Base-by-base conservation (phyloP, 2,888 invertebrate genomes). In the Liopterus haemorrhoidalis region DNA sequence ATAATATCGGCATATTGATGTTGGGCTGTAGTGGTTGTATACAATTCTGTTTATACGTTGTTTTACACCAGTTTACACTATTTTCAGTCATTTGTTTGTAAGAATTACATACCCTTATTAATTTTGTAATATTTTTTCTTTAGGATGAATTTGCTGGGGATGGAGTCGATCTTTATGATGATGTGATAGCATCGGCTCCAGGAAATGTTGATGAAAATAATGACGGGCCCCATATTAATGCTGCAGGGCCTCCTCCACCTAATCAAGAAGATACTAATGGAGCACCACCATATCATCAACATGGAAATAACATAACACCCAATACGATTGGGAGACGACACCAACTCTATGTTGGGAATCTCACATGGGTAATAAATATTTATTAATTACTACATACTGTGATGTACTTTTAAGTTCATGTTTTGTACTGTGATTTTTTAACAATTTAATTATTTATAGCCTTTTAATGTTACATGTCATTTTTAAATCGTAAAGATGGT, bases 321-420 rank as follows among this genome's bases (percentile, higher is more conserved):
- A 82, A 81, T 64, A 76, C 78, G 54, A 73, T 80, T 56, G 81
- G 82, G 32, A 78, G 91, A 61, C 80, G 89, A 62, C 87, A 86
- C 68, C 92, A 94, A 68, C 78, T 95, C 32, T 99, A 99, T 72
- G 85, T 99, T 63, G 97, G 97, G 62, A 99, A 99, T 73, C 79
- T 99, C 56, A 95, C 96, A 59, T 99, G 99, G 96, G 93, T 92
- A 79, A 73, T 41, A 35, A 18, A n/a, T 35, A 35, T n/a, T 28
- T 70, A 71, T 69, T 58, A 61, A 59, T 70, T 62, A 58, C 68
- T 66, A 63, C 19, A 16, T 36, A 15, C 15, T 19, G 36, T 36
- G 21, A 2, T 11, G 3, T n/a, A n/a, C n/a, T 42, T 43, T 28
- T 27, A 12, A 20, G 4, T 19, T 38, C 14, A 30, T 8, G 2